These are phyloP conservation scores for Dufourea novaeangliae DNA, from an alignment of 1,140 invertebrate species.

Conservation along the genomic window DNA sequence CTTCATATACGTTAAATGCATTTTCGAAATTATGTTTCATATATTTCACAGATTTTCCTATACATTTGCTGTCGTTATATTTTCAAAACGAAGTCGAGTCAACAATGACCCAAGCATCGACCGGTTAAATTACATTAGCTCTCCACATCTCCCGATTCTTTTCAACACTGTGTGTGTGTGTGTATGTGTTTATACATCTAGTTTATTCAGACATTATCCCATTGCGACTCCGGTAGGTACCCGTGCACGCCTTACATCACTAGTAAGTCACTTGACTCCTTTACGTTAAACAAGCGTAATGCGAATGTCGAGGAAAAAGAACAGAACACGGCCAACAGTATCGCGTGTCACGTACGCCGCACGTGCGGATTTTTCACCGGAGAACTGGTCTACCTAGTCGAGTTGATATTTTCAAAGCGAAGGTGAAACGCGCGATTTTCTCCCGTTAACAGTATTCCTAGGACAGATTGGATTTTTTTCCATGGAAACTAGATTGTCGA, in stretches of 20 bases:
- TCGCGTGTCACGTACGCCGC: constrained; percentile 38
- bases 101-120: too few species aligned
- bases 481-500: neutral
- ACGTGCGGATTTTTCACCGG: constrained; percentile 39
- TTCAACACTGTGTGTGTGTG: neutral
- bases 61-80: too few species aligned
- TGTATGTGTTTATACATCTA: too few species aligned
- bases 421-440: neutral
- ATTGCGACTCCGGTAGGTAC: constrained; percentile 39
- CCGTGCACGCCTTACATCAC: constrained; percentile 26
- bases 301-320: neutral
- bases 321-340: neutral
- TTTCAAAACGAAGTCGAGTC: too few species aligned
- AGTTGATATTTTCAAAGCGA: neutral
- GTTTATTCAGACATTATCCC: too few species aligned
- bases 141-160: neutral
- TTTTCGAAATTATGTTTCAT: too few species aligned
- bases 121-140: too few species aligned
- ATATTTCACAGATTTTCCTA: neutral
- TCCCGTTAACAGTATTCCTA: neutral
- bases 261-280: constrained; percentile 17
- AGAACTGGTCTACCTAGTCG: constrained; percentile 24
- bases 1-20: too few species aligned
- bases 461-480: neutral
- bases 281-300: constrained; percentile 18